A percentile compares a stretch with the other conserved stretches of the same genome.
Evolutionary conservation across 2,888 invertebrate genomes (phyloP).

Genomic region (Priocnemis perturbator): DNA sequence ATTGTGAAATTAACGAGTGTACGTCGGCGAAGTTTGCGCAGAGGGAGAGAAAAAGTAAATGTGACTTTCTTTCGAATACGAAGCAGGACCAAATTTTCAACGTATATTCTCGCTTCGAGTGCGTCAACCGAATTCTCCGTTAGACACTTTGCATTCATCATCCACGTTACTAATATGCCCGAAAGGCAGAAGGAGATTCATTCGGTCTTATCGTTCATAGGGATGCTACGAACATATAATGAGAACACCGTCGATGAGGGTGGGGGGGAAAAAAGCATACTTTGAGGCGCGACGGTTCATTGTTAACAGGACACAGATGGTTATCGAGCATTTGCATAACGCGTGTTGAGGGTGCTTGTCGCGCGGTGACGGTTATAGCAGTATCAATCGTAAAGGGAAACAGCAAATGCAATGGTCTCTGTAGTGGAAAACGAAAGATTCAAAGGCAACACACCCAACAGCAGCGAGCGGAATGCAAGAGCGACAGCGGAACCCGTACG

Average conservation of each 20-base stretch:
- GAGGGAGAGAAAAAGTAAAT: no score
- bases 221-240: neutral
- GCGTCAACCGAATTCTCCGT: no score
- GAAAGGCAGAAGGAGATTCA: slow-evolving; percentile 5
- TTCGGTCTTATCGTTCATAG: neutral
- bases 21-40: no score
- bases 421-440: no score
- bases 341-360: neutral
- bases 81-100: no score
- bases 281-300: neutral
- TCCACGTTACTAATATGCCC: neutral
- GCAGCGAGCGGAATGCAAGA: neutral
- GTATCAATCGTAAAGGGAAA: neutral
- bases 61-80: no score
- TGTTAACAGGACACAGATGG: slow-evolving; percentile 22
- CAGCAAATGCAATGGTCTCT: no score
- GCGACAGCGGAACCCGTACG: neutral
- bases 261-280: neutral
- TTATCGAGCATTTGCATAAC: slow-evolving; percentile 47
- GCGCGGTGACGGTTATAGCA: no score
- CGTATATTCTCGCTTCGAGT: no score
- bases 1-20: no score
- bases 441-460: no score
- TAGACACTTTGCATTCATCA: neutral
- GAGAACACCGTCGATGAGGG: neutral